These are phyloP conservation scores for Yponomeuta evonymella DNA, from an alignment of 2,888 invertebrate genomes.

Conservation along the genomic window DNA sequence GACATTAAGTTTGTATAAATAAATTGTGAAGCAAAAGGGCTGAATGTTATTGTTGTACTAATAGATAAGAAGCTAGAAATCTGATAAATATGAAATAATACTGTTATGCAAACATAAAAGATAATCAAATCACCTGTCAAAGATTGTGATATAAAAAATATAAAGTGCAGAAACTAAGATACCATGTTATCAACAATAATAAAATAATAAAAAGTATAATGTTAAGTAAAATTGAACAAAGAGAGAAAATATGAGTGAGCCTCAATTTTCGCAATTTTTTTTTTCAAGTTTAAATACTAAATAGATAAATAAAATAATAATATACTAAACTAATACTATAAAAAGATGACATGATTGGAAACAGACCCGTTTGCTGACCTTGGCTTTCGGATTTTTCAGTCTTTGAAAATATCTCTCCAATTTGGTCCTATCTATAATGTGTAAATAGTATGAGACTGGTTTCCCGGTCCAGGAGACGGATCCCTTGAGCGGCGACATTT, in stretches of 20 bases:
- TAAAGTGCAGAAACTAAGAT: neutral
- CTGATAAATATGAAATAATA: constrained; percentile 1
- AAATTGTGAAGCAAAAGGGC: neutral
- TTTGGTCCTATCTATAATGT: constrained; percentile 98
- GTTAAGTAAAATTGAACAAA: neutral
- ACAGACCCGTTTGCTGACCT: constrained; percentile 78
- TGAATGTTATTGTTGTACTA: neutral
- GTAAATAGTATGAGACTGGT: constrained; percentile 98
- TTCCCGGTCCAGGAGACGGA: constrained; percentile 99
- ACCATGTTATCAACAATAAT: neutral
- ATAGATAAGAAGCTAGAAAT: neutral
- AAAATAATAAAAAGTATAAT: neutral
- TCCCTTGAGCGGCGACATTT: constrained; percentile 95
- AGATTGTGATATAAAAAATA: neutral
- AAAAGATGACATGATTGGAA: constrained; percentile 52
- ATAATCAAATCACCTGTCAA: neutral
- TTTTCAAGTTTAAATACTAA: too few species aligned
- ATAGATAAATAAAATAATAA: neutral
- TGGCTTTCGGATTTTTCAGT: constrained; percentile 91
- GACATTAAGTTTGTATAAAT: neutral
- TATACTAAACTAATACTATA: constrained; percentile 21
- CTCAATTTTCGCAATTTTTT: too few species aligned
- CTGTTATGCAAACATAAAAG: neutral
- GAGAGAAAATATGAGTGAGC: too few species aligned
- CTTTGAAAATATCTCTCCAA: constrained; percentile 97